phyloP scores from a whole-genome alignment of 2,888 invertebrate genomes.

The Mycogona germanica region DNA sequence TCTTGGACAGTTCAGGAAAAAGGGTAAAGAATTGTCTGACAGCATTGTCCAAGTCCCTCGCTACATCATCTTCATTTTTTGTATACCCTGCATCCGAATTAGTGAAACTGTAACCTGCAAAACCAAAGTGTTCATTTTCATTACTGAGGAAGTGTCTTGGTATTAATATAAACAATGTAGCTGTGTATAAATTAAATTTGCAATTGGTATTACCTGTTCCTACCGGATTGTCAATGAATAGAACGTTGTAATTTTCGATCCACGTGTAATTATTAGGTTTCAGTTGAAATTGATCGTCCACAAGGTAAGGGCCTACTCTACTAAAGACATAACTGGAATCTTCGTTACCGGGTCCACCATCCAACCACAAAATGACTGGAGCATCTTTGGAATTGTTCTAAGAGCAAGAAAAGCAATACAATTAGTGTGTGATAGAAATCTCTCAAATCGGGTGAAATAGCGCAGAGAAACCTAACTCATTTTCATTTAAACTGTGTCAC shows the following conservation, averaged over 20 bases:
- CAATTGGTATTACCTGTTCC: conserved; percentile 45
- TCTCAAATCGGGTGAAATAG: too few species aligned
- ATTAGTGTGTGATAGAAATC: too few species aligned
- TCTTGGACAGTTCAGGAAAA: conserved; percentile 58
- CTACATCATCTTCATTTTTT: conserved; percentile 64
- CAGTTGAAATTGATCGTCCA: conserved; percentile 40
- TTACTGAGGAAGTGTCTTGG: conserved; percentile 30
- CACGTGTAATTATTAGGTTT: conserved; percentile 59
- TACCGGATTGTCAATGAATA: conserved; percentile 88
- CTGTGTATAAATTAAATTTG: background rate
- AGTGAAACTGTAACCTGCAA: conserved; percentile 72
- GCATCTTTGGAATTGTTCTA: conserved; percentile 23
- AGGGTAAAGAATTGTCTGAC: conserved; percentile 69
- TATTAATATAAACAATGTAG: conserved; percentile 17
- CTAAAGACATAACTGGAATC: conserved; percentile 40
- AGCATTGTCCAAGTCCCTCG: conserved; percentile 60
- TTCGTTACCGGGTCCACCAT: conserved; percentile 36
- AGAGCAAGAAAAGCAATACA: too few species aligned
- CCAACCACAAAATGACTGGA: conserved; percentile 35
- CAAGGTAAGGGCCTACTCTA: conserved; percentile 66
- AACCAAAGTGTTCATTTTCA: background rate
- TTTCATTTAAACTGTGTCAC: too few species aligned
- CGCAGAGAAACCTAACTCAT: too few species aligned
- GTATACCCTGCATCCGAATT: conserved; percentile 61
- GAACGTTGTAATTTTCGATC: conserved; percentile 61